Conservation (phyloP, 2,888 invertebrate genomes). For the Scelioninae gen. 1 region DNA sequence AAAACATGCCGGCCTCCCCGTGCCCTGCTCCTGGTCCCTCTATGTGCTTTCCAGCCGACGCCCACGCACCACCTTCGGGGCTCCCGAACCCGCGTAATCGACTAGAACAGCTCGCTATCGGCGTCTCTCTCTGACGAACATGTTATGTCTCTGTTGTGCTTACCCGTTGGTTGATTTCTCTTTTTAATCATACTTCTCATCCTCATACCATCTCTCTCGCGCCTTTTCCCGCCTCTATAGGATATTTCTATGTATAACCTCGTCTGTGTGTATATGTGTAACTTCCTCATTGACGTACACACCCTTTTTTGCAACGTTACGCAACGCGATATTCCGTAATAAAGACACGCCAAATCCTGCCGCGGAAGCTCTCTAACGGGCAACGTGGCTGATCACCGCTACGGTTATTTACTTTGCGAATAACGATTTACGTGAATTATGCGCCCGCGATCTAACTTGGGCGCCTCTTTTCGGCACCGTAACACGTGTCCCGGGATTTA, state of each 20-base stretch:
- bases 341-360: conserved; percentile 63
- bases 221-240: conserved; percentile 11
- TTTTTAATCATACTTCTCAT: conserved; percentile 65
- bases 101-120: conserved; percentile 55
- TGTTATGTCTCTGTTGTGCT: conserved; percentile 14
- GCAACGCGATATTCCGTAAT: conserved; percentile 73
- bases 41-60: conserved; percentile 71
- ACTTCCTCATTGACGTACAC: conserved; percentile 58
- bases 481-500: conserved; percentile 28
- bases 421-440: conserved; percentile 47
- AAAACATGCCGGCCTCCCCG: no score
- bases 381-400: conserved; percentile 37
- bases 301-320: conserved; percentile 74
- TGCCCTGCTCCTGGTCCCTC: conserved; percentile 42
- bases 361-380: conserved; percentile 51
- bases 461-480: conserved; percentile 1
- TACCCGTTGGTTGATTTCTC: conserved; percentile 41
- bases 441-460: conserved; percentile 9
- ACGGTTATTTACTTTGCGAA: conserved; percentile 38
- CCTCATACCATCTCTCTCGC: conserved; percentile 5
- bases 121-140: conserved; percentile 21
- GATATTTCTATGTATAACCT: conserved; percentile 22
- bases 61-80: conserved; percentile 71
- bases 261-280: conserved; percentile 42
- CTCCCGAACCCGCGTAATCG: conserved; percentile 66